Base-by-base conservation (phyloP, 2,888 invertebrate genomes). In the Drosophila mercatorum region DNA sequence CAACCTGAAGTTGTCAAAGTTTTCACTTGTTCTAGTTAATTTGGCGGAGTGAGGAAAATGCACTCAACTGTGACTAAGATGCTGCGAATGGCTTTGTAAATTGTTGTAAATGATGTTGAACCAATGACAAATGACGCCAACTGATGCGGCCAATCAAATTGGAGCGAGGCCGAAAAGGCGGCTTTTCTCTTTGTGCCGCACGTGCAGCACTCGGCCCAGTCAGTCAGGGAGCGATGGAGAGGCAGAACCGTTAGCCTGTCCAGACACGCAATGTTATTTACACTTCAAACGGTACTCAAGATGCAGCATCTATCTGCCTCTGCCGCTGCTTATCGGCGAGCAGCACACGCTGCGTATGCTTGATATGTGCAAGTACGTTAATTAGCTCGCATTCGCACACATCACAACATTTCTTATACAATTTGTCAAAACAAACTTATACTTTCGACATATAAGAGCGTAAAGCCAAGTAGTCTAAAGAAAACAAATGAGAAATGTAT, bases 401-500 rank as follows among this genome's bases (percentile, higher is more conserved):
- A 84, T 72, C 77, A 73, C 51, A 73, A 62, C 82, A 72, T 68
- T 78, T 77, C 85, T 80, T 83, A 82, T 85, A 84, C 83, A 80
- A 89, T 89, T 88, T 85, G 89, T 85, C 84, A 89, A 83, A 85
- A 85, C 86, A 82, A 83, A 88, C 84, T 85, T 89, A 85, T 85
- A 88, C 88, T 85, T 88, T 86, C 89, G 84, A 70, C 76, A 70
- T 84, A 84, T 84, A 84, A 84, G 84, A 84, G 84, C 87, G 87
- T 70, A 78, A 68, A 86, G 61, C 41, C 40, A 59, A 22, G 41
- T 31, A 66, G n/a, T 36, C 62, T 59, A 53, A 31, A 60, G 65
- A 68, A 66, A 64, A 36, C 22, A 17, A 34, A 53, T n/a, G 22
- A 49, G 22, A 28, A 40, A 41, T 34, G 41, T 31, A 11, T 28